Evolutionary conservation across 2,113 vertebrate genomes (phyloP).

Genomic region (Sinocyclocheilus grahami): DNA sequence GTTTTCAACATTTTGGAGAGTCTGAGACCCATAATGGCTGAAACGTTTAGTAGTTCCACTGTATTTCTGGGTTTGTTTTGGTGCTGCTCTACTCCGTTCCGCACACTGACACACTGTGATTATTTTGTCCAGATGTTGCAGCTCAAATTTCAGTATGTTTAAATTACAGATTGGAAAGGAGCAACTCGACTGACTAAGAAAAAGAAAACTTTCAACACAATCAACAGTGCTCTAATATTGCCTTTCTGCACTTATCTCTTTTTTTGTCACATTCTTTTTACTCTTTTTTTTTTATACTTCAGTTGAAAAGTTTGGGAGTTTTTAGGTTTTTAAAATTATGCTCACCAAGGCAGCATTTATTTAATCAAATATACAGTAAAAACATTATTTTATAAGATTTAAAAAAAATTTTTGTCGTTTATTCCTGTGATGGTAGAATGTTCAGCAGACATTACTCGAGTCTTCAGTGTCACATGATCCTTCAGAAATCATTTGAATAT

Average conservation of each 20-base stretch:
- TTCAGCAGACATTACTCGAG: no score
- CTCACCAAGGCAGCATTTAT: not conserved
- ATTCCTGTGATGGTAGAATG: no score
- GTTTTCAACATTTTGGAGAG: conserved; percentile 8
- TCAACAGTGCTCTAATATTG: not conserved
- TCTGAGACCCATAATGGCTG: conserved; percentile 32
- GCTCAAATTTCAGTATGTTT: conserved; percentile 18
- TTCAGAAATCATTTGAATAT: no score
- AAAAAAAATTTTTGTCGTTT: no score
- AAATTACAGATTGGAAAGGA: conserved; percentile 23
- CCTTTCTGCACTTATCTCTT: not conserved
- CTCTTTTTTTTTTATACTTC: not conserved
- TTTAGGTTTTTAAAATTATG: not conserved
- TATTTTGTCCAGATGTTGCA: conserved; percentile 48
- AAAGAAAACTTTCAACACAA: not conserved
- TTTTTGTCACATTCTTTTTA: not conserved
- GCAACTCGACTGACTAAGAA: not conserved
- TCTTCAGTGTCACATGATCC: no score
- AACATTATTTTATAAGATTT: no score
- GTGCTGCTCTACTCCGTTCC: conserved; percentile 1
- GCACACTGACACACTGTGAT: not conserved
- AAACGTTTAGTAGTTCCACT: conserved; percentile 10
- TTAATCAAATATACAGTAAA: no score
- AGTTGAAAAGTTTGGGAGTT: not conserved
- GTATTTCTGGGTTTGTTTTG: conserved; percentile 16